Percentiles rank a stretch among this genome's conserved stretches.
Conservation (phyloP, 2,113 vertebrate genomes). For the Microtus oregoni region DNA sequence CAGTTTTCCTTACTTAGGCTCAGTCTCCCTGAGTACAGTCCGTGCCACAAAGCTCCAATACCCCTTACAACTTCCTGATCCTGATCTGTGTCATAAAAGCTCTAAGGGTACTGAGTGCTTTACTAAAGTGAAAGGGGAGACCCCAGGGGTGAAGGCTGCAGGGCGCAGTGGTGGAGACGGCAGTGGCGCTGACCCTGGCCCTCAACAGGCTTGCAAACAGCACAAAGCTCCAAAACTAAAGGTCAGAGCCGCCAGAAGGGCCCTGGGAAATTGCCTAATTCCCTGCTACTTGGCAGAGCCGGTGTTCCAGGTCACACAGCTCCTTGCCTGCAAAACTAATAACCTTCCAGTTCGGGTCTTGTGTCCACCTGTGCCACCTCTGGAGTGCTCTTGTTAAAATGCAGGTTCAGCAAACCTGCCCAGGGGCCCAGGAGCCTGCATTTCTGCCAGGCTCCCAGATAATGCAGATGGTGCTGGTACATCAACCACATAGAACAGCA, state of each 20-base stretch:
- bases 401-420: not conserved
- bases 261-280: not conserved
- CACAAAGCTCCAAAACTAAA: not conserved
- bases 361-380: not conserved
- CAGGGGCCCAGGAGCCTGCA: not conserved
- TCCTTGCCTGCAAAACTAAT: not conserved
- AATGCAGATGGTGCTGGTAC: not conserved
- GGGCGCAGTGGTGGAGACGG: not conserved
- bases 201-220: not conserved
- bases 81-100: not conserved
- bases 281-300: not conserved
- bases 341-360: not conserved
- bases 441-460: not conserved
- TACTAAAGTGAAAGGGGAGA: not conserved
- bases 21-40: not conserved
- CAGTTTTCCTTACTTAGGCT: not conserved
- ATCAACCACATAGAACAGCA: accelerated
- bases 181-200: not conserved
- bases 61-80: not conserved
- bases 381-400: not conserved
- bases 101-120: not conserved
- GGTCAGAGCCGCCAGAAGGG: not conserved
- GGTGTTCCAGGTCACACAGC: not conserved
- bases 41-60: not conserved
- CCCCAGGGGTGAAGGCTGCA: not conserved